Base-by-base conservation (phyloP, 2,888 invertebrate genomes). In the Disparrhopalites patrizii region DNA sequence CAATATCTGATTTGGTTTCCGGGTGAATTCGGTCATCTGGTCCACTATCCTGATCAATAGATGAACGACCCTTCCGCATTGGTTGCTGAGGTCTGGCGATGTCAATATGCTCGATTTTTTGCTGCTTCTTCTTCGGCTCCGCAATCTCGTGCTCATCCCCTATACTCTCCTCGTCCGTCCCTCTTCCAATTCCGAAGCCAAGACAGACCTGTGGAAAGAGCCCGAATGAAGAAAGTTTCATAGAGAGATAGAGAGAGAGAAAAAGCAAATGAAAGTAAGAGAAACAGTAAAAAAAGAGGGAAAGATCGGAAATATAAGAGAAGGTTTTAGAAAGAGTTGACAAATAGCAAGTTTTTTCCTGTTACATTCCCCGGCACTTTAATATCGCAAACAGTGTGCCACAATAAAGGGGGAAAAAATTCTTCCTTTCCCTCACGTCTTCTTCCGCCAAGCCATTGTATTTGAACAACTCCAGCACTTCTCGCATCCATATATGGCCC, bases 81-180 rank as follows among this genome's bases (percentile, higher is more conserved):
- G 57, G 30, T 25, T 51, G 60, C 13, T 62, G 58, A 30, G 65
- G 54, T 31, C 54, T 68, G 30, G 58, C 62, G 43, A 65, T 65
- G 25, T 68, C 68, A 23, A 68, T 33, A 20, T 65, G 57, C 38
- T 65, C 65, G n/a, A 57, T 31, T 36, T 57, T 58, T 20, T 36
- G 55, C 28, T 15, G 43, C 40, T 67, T 67, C 62, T 50, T 60
- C 51, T 54, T 66, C 5, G 58, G 66, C 20, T 65, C 65, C 10
- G 69, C 68, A 15, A 57, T 36, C 15, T 69, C 68, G 30, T 70
- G 70, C 54, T 73, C 73, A 66, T 73, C 73, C n/a, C 73, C 73
- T 56, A 73, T 72, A 52, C 73, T 73, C 52, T 70, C 73, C 33
- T 72, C 72, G 47, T 73, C 68, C 10, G 73, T 70, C 36, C 69